Percentiles rank a stretch among this genome's conserved stretches.
These are phyloP conservation scores for Perdita meconis DNA, from an alignment of 2,888 invertebrate genomes.

Conservation along the genomic window DNA sequence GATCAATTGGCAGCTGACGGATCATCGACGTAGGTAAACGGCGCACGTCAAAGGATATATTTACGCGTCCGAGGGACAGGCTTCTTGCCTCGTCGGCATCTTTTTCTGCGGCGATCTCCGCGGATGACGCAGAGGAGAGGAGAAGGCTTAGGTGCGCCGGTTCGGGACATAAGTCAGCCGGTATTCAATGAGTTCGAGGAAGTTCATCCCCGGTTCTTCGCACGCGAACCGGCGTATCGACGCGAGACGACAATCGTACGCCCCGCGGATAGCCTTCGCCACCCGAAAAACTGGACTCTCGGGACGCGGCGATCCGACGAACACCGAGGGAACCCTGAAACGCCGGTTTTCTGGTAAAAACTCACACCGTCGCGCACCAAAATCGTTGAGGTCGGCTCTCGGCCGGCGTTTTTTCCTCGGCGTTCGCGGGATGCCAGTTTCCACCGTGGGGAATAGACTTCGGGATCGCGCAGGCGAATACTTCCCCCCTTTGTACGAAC, in stretches of 20 bases:
- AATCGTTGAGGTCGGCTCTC: constrained; percentile 45
- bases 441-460: constrained; percentile 30
- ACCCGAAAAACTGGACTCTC: constrained; percentile 46
- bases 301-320: constrained; percentile 4
- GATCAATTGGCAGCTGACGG: too few relatives aligned
- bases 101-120: constrained; percentile 43
- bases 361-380: constrained; percentile 41
- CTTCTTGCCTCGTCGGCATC: constrained; percentile 49
- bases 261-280: constrained; percentile 18
- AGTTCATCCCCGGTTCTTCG: constrained; percentile 70
- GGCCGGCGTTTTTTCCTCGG: constrained; percentile 30
- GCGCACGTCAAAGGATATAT: constrained; percentile 32
- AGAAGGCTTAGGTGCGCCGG: constrained; percentile 42
- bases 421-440: constrained; percentile 39
- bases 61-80: constrained; percentile 40
- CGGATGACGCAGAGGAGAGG: constrained; percentile 49
- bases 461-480: neutral
- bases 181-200: constrained; percentile 79
- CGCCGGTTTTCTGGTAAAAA: constrained; percentile 57
- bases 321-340: constrained; percentile 26
- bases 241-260: constrained; percentile 64
- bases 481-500: neutral
- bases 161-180: constrained; percentile 75
- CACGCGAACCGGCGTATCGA: constrained; percentile 72
- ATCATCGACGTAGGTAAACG: constrained; percentile 46